Evolutionary conservation across 2,797 vertebrate genomes (phyloP).

Genomic region (Mormyrops boulengeri): DNA sequence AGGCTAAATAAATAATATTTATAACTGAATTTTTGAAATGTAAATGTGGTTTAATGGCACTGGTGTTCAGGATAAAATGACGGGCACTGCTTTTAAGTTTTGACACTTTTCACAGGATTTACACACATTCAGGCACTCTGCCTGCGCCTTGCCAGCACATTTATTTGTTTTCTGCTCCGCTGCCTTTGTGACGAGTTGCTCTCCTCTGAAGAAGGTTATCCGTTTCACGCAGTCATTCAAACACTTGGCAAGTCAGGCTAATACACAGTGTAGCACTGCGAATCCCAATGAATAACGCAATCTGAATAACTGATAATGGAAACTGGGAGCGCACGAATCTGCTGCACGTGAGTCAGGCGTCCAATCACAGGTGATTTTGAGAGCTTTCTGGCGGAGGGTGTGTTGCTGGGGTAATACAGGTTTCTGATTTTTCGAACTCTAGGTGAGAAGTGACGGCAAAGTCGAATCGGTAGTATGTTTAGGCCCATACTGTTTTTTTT

Average conservation of each 20-base stretch:
- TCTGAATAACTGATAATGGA: not conserved
- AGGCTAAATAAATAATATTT: not conserved
- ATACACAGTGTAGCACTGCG: not conserved
- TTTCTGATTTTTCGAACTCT: not conserved
- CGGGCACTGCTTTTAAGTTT: not conserved
- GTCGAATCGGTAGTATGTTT: not conserved
- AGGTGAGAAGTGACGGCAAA: not conserved
- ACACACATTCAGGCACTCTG: not conserved
- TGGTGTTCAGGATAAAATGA: not conserved
- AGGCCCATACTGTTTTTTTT: not conserved
- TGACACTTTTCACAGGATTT: not conserved
- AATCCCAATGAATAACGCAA: not conserved
- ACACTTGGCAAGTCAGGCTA: not conserved
- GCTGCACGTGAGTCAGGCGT: not conserved
- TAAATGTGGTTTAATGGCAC: not conserved
- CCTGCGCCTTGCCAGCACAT: not conserved
- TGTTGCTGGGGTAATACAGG: not conserved
- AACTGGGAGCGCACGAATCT: not conserved
- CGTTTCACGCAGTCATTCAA: not conserved
- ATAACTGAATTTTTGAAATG: not conserved
- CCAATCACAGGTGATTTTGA: not conserved
- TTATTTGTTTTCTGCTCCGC: constrained; percentile 4
- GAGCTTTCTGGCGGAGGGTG: not conserved
- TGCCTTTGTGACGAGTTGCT: not conserved
- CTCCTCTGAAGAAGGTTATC: constrained; percentile 12